Evolutionary conservation across 2,797 vertebrate species (phyloP).

Genomic region (Coregonus sp.): DNA sequence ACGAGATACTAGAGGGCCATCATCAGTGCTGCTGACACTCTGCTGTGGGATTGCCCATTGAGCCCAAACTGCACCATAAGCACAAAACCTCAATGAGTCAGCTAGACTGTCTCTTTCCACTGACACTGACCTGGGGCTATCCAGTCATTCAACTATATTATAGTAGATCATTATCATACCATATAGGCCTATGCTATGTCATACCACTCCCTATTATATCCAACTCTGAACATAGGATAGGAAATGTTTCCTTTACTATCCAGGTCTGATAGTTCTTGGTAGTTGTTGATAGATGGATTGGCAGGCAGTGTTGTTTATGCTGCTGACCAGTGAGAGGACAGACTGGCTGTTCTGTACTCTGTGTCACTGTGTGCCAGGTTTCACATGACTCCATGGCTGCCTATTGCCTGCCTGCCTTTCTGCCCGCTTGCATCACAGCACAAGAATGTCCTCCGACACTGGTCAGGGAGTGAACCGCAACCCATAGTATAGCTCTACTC

Average conservation of each 20-base stretch:
- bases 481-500: not conserved
- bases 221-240: not conserved
- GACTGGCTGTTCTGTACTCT: not conserved
- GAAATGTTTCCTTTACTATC: not conserved
- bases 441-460: constrained; percentile 52
- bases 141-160: not conserved
- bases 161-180: not conserved
- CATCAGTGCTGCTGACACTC: constrained; percentile 46
- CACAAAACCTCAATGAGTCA: constrained; percentile 58
- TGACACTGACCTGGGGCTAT: constrained; percentile 16
- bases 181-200: not conserved
- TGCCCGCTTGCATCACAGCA: constrained; percentile 19
- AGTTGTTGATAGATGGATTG: not conserved
- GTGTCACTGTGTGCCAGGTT: constrained; percentile 13
- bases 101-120: constrained; percentile 41
- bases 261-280: too few species aligned
- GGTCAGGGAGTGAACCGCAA: not conserved
- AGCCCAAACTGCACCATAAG: constrained; percentile 41
- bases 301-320: too few species aligned
- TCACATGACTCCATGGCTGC: constrained; percentile 29
- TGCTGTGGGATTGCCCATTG: constrained; percentile 41
- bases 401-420: not conserved
- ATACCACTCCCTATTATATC: not conserved
- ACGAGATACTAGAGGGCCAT: constrained; percentile 1
- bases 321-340: not conserved